Conservation (phyloP, 2,888 invertebrate species). For the Tortrix viridana region DNA sequence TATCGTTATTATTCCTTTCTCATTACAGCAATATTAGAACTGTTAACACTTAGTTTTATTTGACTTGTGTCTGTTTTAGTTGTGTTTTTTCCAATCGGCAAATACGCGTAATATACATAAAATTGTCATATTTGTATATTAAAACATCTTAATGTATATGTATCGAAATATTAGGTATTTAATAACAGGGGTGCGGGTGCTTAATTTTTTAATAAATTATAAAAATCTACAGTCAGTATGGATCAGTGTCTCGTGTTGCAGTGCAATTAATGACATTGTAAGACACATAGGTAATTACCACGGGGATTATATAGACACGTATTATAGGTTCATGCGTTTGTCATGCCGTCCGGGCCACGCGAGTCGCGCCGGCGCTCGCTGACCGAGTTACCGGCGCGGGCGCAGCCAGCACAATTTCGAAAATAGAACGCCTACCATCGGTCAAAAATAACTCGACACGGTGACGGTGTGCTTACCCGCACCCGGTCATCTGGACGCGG, state of each 20-base stretch:
- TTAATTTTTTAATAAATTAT: not conserved
- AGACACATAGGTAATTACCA: constrained; percentile 54
- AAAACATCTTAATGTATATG: too few species aligned
- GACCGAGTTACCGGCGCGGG: constrained; percentile 80
- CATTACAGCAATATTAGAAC: constrained; percentile 55
- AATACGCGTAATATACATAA: too few species aligned
- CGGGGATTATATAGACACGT: constrained; percentile 53
- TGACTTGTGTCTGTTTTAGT: constrained; percentile 2
- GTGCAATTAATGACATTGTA: constrained; percentile 36
- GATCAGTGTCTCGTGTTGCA: constrained; percentile 43
- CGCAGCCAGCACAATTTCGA: constrained; percentile 66
- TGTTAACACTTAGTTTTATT: constrained; percentile 58
- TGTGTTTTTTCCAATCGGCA: not conserved
- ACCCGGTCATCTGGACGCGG: constrained; percentile 62
- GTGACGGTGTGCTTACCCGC: constrained; percentile 55
- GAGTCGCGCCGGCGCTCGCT: constrained; percentile 60
- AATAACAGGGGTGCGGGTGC: not conserved
- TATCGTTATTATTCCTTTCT: constrained; percentile 51
- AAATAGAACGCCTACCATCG: constrained; percentile 75
- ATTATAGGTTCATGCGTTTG: constrained; percentile 65
- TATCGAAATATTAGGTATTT: too few species aligned
- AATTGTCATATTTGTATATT: too few species aligned
- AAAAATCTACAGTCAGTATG: constrained; percentile 6
- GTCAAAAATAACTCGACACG: constrained; percentile 68
- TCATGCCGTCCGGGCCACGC: constrained; percentile 65